Percentiles rank a stretch among this genome's conserved stretches.
phyloP scores from a whole-genome alignment of 2,888 invertebrate species.

The Parelbella ahira region DNA sequence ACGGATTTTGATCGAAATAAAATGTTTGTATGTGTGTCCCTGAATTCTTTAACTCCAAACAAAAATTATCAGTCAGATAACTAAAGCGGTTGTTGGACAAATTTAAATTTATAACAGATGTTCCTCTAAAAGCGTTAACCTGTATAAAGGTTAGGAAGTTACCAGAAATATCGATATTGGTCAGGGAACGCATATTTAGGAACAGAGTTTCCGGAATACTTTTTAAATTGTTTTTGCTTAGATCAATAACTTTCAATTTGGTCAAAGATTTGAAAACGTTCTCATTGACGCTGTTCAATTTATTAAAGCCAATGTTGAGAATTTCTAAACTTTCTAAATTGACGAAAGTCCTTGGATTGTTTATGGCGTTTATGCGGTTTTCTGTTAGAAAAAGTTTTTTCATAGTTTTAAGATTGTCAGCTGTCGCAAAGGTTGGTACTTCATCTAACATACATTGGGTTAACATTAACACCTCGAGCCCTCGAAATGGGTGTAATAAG shows the following conservation, averaged over 20 bases:
- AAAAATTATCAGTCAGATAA: slow-evolving; percentile 60
- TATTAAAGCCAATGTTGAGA: slow-evolving; percentile 52
- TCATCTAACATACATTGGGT: slow-evolving; percentile 46
- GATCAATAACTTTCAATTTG: slow-evolving; percentile 45
- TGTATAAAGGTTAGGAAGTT: slow-evolving; percentile 53
- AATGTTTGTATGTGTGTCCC: slow-evolving; percentile 53
- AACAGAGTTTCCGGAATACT: slow-evolving; percentile 51
- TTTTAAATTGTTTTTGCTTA: slow-evolving; percentile 52
- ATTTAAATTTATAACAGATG: slow-evolving; percentile 53
- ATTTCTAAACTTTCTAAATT: slow-evolving; percentile 48
- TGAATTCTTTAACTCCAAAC: slow-evolving; percentile 53
- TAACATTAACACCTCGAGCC: slow-evolving; percentile 44
- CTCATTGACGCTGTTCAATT: slow-evolving; percentile 45
- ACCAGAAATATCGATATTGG: slow-evolving; percentile 50
- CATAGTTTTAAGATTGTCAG: slow-evolving; percentile 48
- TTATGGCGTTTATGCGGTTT: slow-evolving; percentile 49
- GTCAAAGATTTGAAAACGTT: slow-evolving; percentile 48
- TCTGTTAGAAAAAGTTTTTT: slow-evolving; percentile 48
- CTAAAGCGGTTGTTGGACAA: slow-evolving; percentile 56
- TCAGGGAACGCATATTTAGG: slow-evolving; percentile 42
- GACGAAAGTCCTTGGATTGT: slow-evolving; percentile 37
- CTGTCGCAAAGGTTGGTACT: slow-evolving; percentile 50
- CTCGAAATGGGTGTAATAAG: slow-evolving; percentile 40
- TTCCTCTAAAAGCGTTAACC: slow-evolving; percentile 51
- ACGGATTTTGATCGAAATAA: slow-evolving; percentile 63